phyloP scores from a whole-genome alignment of 2,113 vertebrate species.

The Addax nasomaculatus region DNA sequence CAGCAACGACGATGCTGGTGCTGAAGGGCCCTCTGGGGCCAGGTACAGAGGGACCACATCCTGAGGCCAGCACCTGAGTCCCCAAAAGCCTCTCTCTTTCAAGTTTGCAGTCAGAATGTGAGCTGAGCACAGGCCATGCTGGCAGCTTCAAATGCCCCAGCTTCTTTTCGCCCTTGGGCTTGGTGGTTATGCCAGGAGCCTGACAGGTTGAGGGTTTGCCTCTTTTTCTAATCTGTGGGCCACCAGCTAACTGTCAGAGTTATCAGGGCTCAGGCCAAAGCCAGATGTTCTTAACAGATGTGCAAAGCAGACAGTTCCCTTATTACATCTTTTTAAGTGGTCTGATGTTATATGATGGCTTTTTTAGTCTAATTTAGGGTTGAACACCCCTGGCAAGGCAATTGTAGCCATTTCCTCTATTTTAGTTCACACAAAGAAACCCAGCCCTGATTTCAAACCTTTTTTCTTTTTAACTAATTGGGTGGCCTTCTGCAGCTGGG shows the following conservation, averaged over 20 bases:
- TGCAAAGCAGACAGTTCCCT: constrained; percentile 33
- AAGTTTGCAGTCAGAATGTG: background rate
- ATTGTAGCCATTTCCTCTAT: constrained; percentile 52
- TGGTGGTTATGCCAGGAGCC: background rate
- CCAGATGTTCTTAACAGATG: constrained; percentile 62
- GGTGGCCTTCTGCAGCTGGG: constrained; percentile 65
- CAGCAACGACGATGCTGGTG: rapidly evolving
- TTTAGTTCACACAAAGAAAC: constrained; percentile 55
- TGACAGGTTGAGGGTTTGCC: background rate
- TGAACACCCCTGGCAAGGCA: constrained; percentile 42
- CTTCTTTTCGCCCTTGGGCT: background rate
- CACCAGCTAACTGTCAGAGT: constrained; percentile 42
- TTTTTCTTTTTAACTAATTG: constrained; percentile 63
- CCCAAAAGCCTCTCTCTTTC: background rate
- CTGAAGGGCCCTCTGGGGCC: background rate
- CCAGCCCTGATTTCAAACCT: constrained; percentile 15
- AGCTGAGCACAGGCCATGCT: background rate
- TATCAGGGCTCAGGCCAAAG: constrained; percentile 20
- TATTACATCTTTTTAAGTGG: constrained; percentile 33
- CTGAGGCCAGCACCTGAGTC: background rate
- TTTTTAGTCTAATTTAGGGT: constrained; percentile 28
- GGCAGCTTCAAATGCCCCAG: background rate
- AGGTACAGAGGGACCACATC: background rate
- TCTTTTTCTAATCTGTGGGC: constrained; percentile 10
- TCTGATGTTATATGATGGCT: background rate